Evolutionary conservation across 2,113 vertebrate genomes (phyloP).

Genomic region (Gobio gobio): DNA sequence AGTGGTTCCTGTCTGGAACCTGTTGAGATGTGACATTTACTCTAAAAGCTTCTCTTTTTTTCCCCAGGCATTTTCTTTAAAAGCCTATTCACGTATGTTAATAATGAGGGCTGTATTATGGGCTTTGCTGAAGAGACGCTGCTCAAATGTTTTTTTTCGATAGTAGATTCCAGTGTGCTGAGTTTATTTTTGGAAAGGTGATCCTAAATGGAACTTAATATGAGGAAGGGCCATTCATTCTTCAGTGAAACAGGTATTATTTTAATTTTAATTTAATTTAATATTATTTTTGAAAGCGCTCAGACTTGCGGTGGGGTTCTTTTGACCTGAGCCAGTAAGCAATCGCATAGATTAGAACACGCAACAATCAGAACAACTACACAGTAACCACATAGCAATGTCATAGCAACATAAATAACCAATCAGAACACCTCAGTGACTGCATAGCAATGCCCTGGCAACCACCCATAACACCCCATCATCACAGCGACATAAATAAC

Average conservation of each 20-base stretch:
- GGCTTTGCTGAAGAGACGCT: not conserved
- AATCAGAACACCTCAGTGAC: not conserved
- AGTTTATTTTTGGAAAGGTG: not conserved
- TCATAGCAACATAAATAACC: not conserved
- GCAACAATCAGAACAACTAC: not conserved
- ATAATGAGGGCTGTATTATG: not conserved
- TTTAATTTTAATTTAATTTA: not conserved
- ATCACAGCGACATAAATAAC: not conserved
- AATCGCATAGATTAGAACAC: not conserved
- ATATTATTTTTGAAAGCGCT: not conserved
- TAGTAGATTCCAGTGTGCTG: not conserved
- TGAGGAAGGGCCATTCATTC: not conserved
- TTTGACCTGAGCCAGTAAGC: not conserved
- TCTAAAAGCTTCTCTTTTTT: not conserved
- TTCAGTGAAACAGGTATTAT: not conserved
- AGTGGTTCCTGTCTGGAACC: slow-evolving; percentile 1
- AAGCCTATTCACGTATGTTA: not conserved
- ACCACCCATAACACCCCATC: not conserved
- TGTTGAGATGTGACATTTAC: slow-evolving; percentile 44
- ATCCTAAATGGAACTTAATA: not conserved
- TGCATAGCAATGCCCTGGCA: not conserved
- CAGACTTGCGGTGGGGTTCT: not conserved
- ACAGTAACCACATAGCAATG: not conserved
- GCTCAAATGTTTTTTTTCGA: not conserved
- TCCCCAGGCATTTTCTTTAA: not conserved